Evolutionary conservation across 2,888 invertebrate genomes (phyloP), one percentile per base, ranked within the genome.

Genomic region (Drosophila histrio): DNA sequence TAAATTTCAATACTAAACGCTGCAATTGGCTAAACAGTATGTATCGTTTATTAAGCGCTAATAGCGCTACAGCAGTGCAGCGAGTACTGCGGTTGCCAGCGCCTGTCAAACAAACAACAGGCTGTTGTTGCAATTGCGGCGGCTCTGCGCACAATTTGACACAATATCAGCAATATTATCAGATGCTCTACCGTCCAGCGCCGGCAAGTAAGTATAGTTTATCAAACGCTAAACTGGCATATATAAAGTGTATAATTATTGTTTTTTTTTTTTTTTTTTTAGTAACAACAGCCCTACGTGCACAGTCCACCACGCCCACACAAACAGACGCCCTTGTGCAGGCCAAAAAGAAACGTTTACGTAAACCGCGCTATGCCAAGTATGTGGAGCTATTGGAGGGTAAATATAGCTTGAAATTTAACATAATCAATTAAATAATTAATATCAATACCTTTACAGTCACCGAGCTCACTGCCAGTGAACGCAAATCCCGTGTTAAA

Each of bases 301-400:
- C 56, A n/a, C 90, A 91, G 38, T 89, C 91, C 5, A 90, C 90
- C 3, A 89, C 85, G 34, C 59, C 90, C 8, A 87, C 87, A 28
- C 88, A 87, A 58, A 63, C 77, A 17, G 83, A 89, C 56, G 59
- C 69, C 11, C n/a, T 70, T 2, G 39, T 57, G 0, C 68, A 73
- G 50, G 80, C 77, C 22, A 88, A 87, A 39, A 81, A 76, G 56
- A 85, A 79, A 39, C 62, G 72, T 43, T 67, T 77, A 65, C 68
- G 67, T 19, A 88, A 80, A 68, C 81, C 87, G 0, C 82, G 78
- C 8, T 91, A 90, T 52, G 93, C 93, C 77, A 94, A 94, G 87
- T 95, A 94, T 92, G 94, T 94, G 8, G 95, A 96, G 88, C 90
- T 95, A 7, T 90, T 95, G 68, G 94, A 95, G 93, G 95, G 95